Evolutionary conservation across 1,140 invertebrate species (phyloP).

Genomic region (Drosophila lacteicornis): DNA sequence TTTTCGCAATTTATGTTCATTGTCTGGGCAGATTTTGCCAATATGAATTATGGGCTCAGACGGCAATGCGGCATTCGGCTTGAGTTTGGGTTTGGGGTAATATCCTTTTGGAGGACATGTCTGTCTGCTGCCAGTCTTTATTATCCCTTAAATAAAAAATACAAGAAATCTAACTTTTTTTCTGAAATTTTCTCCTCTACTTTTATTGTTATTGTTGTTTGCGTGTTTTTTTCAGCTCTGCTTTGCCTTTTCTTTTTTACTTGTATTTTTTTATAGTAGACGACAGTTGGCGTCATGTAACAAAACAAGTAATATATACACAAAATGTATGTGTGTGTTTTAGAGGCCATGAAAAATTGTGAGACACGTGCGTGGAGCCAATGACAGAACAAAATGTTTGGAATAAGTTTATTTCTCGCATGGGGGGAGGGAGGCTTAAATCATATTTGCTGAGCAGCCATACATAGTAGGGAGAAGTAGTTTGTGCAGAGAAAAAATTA

Average conservation of each 20-base stretch:
- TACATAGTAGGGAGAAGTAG: not conserved
- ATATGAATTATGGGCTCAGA: slow-evolving; percentile 38
- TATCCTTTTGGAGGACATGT: slow-evolving; percentile 36
- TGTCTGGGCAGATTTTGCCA: slow-evolving; percentile 3
- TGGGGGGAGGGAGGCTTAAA: not conserved
- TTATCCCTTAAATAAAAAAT: slow-evolving; percentile 27
- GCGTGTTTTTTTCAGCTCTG: slow-evolving; percentile 34
- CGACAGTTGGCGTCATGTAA: slow-evolving; percentile 58
- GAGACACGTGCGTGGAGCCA: slow-evolving; percentile 70
- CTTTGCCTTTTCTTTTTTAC: slow-evolving; percentile 18
- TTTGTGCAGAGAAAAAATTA: not conserved
- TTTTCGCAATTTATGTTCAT: slow-evolving; percentile 36
- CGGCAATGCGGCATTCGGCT: slow-evolving; percentile 35
- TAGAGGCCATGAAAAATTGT: slow-evolving; percentile 69
- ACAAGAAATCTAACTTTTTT: slow-evolving; percentile 35
- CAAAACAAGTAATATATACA: slow-evolving; percentile 52
- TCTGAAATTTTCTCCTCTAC: slow-evolving; percentile 18
- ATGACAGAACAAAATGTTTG: slow-evolving; percentile 47
- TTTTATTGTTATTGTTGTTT: slow-evolving; percentile 56
- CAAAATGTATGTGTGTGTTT: slow-evolving; percentile 20
- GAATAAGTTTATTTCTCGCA: slow-evolving; percentile 13
- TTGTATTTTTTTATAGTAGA: slow-evolving; percentile 27
- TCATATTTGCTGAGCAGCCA: slow-evolving; percentile 5
- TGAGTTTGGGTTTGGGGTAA: not conserved
- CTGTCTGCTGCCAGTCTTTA: slow-evolving; percentile 30